A percentile compares a stretch with the other conserved stretches of the same genome.
These are phyloP conservation scores for Drosophila virilis DNA, from an alignment of 1,140 invertebrate species.

Conservation along the genomic window DNA sequence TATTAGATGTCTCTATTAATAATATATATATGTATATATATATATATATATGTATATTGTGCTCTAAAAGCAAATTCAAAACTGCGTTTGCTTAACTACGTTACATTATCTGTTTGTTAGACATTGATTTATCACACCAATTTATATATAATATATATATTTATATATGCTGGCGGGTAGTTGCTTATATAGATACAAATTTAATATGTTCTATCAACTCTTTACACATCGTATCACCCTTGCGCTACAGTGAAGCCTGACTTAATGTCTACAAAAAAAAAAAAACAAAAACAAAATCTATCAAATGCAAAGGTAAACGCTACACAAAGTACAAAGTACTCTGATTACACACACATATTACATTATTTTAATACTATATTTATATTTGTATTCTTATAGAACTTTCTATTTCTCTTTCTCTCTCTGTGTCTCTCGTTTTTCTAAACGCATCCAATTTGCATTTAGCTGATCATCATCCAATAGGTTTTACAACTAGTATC, in stretches of 20 bases:
- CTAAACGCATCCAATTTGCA: constrained; percentile 55
- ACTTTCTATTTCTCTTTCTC: constrained; percentile 18
- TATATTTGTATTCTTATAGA: constrained; percentile 14
- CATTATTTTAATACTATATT: constrained; percentile 19
- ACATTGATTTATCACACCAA: constrained; percentile 80
- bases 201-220: constrained; percentile 41
- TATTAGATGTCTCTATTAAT: constrained; percentile 35
- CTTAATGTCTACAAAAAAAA: constrained; percentile 58
- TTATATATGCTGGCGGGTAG: constrained; percentile 77
- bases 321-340: constrained; percentile 49
- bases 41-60: constrained; percentile 42
- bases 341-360: constrained; percentile 46
- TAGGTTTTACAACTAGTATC: constrained; percentile 81
- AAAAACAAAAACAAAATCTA: constrained; percentile 19
- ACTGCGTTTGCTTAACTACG: constrained; percentile 44
- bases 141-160: constrained; percentile 35
- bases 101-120: constrained; percentile 51
- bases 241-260: constrained; percentile 77
- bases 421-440: constrained; percentile 13
- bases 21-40: constrained; percentile 38
- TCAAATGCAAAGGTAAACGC: constrained; percentile 66
- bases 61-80: constrained; percentile 66
- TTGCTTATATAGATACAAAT: constrained; percentile 65
- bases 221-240: constrained; percentile 70
- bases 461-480: constrained; percentile 49